A percentile compares a stretch with the other conserved stretches of the same genome.
Evolutionary conservation across 2,113 vertebrate genomes (phyloP).

Genomic region (Chionodraco myersi): DNA sequence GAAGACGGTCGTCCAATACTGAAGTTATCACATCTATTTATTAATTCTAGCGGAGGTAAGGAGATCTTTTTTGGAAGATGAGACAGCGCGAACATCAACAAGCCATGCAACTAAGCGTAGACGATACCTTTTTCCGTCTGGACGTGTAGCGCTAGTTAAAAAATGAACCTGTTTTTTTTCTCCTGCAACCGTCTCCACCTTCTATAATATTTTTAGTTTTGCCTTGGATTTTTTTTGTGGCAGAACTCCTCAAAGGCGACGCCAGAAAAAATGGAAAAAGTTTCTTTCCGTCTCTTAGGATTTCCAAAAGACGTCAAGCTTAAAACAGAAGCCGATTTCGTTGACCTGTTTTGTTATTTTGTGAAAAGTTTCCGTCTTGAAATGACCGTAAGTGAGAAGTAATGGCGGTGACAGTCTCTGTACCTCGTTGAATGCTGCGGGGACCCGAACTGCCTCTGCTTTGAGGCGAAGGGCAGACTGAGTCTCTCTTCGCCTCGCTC

Average conservation of each 20-base stretch:
- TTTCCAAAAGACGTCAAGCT: conserved; percentile 64
- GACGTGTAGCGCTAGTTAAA: conserved; percentile 59
- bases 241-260: conserved; percentile 67
- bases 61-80: conserved; percentile 48
- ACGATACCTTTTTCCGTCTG: conserved; percentile 46
- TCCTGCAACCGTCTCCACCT: conserved; percentile 55
- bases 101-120: conserved; percentile 60
- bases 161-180: conserved; percentile 28
- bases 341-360: conserved; percentile 61
- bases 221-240: conserved; percentile 52
- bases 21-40: conserved; percentile 81
- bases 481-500: conserved; percentile 77
- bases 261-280: conserved; percentile 45
- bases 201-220: conserved; percentile 41
- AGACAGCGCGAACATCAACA: conserved; percentile 41
- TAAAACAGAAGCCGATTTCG: conserved; percentile 50
- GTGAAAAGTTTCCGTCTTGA: conserved; percentile 69
- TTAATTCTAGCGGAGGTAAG: conserved; percentile 61
- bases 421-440: conserved; percentile 84
- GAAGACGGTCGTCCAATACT: conserved; percentile 74
- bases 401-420: conserved; percentile 77
- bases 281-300: conserved; percentile 69
- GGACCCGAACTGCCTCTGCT: conserved; percentile 82
- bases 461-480: conserved; percentile 79
- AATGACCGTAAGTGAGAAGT: conserved; percentile 75